Conservation (phyloP, 2,113 vertebrate species). For the Protobothrops mucrosquamatus region DNA sequence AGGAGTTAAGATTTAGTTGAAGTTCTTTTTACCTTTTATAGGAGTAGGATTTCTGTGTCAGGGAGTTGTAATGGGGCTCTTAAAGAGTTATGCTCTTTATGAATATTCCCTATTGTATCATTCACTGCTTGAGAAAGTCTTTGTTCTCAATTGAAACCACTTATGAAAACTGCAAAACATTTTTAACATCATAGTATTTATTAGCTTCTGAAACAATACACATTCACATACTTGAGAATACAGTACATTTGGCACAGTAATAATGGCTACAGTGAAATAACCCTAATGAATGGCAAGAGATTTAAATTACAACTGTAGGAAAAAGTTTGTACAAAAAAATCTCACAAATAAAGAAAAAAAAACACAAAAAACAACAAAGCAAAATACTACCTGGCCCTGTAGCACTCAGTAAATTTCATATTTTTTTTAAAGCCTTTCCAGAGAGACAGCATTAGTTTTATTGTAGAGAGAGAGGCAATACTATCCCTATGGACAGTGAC, state of each 20-base stretch:
- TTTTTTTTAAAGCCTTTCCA: constrained; percentile 74
- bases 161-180: constrained; percentile 50
- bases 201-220: constrained; percentile 93
- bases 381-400: constrained; percentile 44
- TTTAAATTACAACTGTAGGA: constrained; percentile 84
- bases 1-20: background rate
- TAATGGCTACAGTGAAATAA: constrained; percentile 85
- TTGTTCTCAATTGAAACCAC: constrained; percentile 46
- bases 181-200: constrained; percentile 88
- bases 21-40: background rate
- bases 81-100: background rate
- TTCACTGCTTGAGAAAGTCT: background rate
- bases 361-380: constrained; percentile 46
- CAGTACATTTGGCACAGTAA: constrained; percentile 99
- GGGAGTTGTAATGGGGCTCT: background rate
- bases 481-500: constrained; percentile 58
- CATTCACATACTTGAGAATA: constrained; percentile 97
- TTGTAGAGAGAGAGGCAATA: constrained; percentile 27
- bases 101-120: background rate
- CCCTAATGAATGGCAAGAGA: constrained; percentile 86
- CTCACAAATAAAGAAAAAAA: constrained; percentile 81
- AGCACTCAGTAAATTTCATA: constrained; percentile 76
- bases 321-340: constrained; percentile 87
- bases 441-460: constrained; percentile 64
- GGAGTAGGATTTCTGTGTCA: background rate